phyloP scores from a whole-genome alignment of 2,888 invertebrate genomes.

The Drosophila kuntzei region DNA sequence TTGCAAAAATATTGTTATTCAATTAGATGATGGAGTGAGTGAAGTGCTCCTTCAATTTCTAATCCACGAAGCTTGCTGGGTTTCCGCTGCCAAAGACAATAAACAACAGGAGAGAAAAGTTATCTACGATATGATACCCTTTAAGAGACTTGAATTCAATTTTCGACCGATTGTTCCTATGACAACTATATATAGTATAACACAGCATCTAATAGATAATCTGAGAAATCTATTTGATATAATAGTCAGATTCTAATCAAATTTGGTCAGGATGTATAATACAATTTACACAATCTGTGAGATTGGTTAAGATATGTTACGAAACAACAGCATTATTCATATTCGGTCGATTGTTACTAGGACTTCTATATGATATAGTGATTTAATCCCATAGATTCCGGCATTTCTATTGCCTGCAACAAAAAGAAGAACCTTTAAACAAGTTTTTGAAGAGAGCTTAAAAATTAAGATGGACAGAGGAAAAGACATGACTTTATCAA shows the following conservation, averaged over 20 bases:
- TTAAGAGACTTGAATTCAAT: neutral
- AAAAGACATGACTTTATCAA: too few relatives aligned
- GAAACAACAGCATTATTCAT: neutral
- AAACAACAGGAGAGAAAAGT: slow-evolving; percentile 17
- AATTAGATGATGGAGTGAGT: slow-evolving; percentile 43
- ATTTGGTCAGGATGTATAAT: neutral
- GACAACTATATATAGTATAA: too few relatives aligned
- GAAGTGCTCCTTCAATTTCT: neutral
- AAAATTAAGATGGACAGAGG: too few relatives aligned
- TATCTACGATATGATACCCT: neutral
- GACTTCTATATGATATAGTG: too few relatives aligned
- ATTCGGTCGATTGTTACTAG: too few relatives aligned
- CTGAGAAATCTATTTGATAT: too few relatives aligned
- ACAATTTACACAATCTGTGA: neutral
- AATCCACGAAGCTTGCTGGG: slow-evolving; percentile 30
- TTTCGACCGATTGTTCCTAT: neutral
- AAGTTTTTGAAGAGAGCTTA: too few relatives aligned
- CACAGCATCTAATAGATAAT: too few relatives aligned
- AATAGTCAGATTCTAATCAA: neutral
- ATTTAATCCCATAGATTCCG: too few relatives aligned
- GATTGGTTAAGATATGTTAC: neutral
- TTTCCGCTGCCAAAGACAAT: slow-evolving; percentile 29
- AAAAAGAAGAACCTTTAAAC: too few relatives aligned
- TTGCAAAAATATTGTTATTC: slow-evolving; percentile 68
- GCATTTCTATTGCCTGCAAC: too few relatives aligned